Base-by-base conservation (phyloP, 2,797 vertebrate species). In the Poeciliopsis presidionis region DNA sequence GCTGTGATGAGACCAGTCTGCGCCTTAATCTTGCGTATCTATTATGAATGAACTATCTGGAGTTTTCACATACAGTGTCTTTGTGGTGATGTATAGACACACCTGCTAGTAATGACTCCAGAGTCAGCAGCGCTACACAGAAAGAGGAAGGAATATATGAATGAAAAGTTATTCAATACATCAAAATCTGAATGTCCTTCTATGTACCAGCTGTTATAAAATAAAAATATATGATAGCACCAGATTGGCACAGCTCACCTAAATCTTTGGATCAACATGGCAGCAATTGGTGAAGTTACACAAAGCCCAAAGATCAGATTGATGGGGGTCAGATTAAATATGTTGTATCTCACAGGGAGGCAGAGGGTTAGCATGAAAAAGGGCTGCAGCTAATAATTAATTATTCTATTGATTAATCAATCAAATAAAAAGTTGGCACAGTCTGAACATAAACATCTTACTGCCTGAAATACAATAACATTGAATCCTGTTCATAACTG, bases 1-100 rank as follows among this genome's bases (percentile, higher is more conserved):
- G 77, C 59, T 2, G 2, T 77, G 75, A 59, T 47, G 8, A 51
- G 81, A 76, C 45, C 63, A 59, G 82, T 74, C 43, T 5, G 30
- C 28, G 16, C 80, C 83, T 78, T 73, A 76, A 33, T 79, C 63
- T 20, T 53, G 45, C 20, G 20, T 43, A 41, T 69, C 22, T 13
- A 69, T 69, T n/a, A 69, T 45, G 25, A 43, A n/a, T 69, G 12
- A n/a, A 43, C n/a, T 41, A 45, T 69, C 65, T 69, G 36, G 63
- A 43, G 39, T n/a, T 41, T 69, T 36, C 41, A 65, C 33, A 22
- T 36, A 3, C 22, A 39, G 8, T 22, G 36, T 41, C 12, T 70
- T 28, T 71, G n/a, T 45, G 67, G 9, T n/a, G 12, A n/a, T 57
- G 11, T 39, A 14, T 16, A 8, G 3, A 39, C 5, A 13, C 41